Base-by-base conservation (phyloP, 2,888 invertebrate species). In the Dryobota labecula region DNA sequence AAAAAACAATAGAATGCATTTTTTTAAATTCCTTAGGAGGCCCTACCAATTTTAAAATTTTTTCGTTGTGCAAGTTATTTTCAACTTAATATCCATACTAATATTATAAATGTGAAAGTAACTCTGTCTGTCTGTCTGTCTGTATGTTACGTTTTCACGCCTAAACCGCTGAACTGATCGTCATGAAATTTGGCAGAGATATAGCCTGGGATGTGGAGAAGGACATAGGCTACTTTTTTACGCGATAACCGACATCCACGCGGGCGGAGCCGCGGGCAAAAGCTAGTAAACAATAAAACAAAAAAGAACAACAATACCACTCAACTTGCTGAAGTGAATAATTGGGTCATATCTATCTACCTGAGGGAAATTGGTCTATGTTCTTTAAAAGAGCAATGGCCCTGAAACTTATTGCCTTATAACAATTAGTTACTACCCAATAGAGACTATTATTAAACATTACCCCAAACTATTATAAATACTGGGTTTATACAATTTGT, bases 341-440 rank as follows among this genome's bases (percentile, higher is more conserved):
- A 38, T 49, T 63, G 41, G 38, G 30, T n/a, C n/a, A n/a, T 41
- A 36, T 7, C 15, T 7, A 33, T 11, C 47, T 24, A 71, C 1
- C 11, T 30, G 41, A 27, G 2, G 43, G 43, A 49, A 56, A 57
- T 57, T 70, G 36, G 33, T 72, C 45, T 57, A 47, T 18, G 13
- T 56, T n/a, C 20, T 63, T 57, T 51, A 43, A 30, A 70, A n/a
- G 9, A 63, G 24, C 13, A n/a, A 9, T 15, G 47, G 47, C 70
- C 47, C 70, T 70, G 41, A 33, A 58, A 70, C 30, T 43, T 49
- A 49, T 51, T 51, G 56, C 36, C 33, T 47, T 41, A 15, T 30
- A 36, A 58, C n/a, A 49, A 45, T 47, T 51, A 27, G 6, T 53
- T 57, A 11, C 24, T 58, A 41, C 56, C 6, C 27, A 36, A 41